phyloP scores from a whole-genome alignment of 2,888 invertebrate species.

The Cheilosia urbana region DNA sequence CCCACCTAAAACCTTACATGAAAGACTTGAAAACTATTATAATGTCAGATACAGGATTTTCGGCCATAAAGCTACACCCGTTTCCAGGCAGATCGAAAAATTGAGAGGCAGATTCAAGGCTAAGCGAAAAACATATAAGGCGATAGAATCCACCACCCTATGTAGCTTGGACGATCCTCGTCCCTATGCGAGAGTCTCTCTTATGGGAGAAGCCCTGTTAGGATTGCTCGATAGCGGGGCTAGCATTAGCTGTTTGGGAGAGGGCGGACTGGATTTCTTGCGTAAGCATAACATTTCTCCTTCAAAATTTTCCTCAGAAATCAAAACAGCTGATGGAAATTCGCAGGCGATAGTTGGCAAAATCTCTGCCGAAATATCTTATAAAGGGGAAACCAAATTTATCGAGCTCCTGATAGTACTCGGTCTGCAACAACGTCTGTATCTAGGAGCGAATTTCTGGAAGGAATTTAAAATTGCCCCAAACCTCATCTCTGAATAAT shows the following conservation, averaged over 20 bases:
- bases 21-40: not conserved
- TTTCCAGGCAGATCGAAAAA: not conserved
- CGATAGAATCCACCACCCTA: conserved; percentile 9
- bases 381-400: not conserved
- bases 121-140: not conserved
- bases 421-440: not conserved
- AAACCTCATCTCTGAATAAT: not conserved
- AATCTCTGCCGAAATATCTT: not conserved
- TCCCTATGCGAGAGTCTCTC: conserved; percentile 11
- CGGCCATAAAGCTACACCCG: not conserved
- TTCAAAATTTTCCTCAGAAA: not conserved
- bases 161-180: conserved; percentile 5
- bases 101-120: not conserved
- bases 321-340: conserved; percentile 23
- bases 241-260: conserved; percentile 6
- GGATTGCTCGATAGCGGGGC: conserved; percentile 21
- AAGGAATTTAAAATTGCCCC: conserved; percentile 7
- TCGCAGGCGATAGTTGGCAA: not conserved
- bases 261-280: not conserved
- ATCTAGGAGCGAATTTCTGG: conserved; percentile 23
- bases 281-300: not conserved
- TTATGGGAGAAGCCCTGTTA: not conserved
- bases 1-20: conserved; percentile 2
- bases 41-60: not conserved
- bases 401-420: not conserved